phyloP scores from a whole-genome alignment of 2,797 vertebrate genomes.

The Arrhamphus sclerolepis region DNA sequence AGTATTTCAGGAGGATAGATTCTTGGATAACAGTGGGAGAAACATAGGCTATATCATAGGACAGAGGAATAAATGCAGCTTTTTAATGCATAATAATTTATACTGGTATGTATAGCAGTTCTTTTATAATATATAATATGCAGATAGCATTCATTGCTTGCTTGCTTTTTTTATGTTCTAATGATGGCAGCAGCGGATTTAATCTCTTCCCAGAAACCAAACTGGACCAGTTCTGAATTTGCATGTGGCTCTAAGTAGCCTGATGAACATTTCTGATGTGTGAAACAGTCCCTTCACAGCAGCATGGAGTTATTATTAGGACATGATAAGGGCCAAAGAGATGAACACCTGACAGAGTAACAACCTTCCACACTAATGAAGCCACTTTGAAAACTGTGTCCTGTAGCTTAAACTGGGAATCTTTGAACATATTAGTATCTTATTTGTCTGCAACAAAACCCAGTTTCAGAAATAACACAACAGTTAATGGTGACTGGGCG shows the following conservation, averaged over 20 bases:
- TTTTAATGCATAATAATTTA: slow-evolving; percentile 71
- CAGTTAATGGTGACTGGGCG: slow-evolving; percentile 28
- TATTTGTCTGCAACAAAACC: slow-evolving; percentile 28
- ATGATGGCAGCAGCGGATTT: slow-evolving; percentile 41
- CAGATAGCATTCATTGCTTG: slow-evolving; percentile 66
- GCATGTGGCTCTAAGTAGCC: slow-evolving; percentile 35
- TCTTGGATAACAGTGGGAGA: slow-evolving; percentile 39
- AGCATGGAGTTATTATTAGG: slow-evolving; percentile 36
- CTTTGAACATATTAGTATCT: slow-evolving; percentile 24
- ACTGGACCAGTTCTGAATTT: slow-evolving; percentile 35
- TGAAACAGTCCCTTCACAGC: slow-evolving; percentile 50
- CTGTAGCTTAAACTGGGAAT: slow-evolving; percentile 27
- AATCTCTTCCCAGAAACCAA: slow-evolving; percentile 31
- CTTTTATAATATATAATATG: slow-evolving; percentile 59
- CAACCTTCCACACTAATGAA: slow-evolving; percentile 40
- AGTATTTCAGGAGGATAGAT: slow-evolving; percentile 52
- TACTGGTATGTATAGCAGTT: slow-evolving; percentile 63
- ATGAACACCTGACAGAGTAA: slow-evolving; percentile 44
- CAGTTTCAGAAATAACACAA: slow-evolving; percentile 30
- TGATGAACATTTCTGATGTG: slow-evolving; percentile 43
- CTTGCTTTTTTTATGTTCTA: slow-evolving; percentile 57
- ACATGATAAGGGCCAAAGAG: slow-evolving; percentile 40
- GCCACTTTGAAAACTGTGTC: slow-evolving; percentile 36
- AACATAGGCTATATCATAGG: slow-evolving; percentile 53
- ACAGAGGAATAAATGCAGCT: slow-evolving; percentile 79